Evolutionary conservation across 2,888 invertebrate genomes (phyloP).

Genomic region (Phortica magna): DNA sequence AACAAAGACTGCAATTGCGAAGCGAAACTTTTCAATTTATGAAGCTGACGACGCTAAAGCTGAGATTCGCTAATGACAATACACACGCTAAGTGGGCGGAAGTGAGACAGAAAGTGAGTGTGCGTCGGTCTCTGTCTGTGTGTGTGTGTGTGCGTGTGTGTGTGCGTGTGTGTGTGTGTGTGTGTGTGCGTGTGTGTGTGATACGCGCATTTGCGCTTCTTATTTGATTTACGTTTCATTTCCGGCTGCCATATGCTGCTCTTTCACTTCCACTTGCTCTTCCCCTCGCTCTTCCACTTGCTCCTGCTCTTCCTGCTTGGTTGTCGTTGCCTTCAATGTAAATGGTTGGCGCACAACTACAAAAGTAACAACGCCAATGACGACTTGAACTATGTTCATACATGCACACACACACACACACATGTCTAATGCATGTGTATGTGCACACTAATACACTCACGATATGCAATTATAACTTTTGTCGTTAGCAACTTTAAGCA

Average conservation of each 20-base stretch:
- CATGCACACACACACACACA: constrained; percentile 34
- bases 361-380: constrained; percentile 36
- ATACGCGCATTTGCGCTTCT: constrained; percentile 48
- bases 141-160: constrained; percentile 16
- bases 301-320: no score
- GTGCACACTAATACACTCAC: constrained; percentile 47
- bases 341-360: constrained; percentile 47
- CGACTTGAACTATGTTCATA: constrained; percentile 32
- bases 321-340: no score
- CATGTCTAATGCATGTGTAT: constrained; percentile 3
- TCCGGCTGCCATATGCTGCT: constrained; percentile 73
- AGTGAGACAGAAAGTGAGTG: constrained; percentile 31
- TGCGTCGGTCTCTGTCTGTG: constrained; percentile 44
- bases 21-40: constrained; percentile 67
- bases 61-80: constrained; percentile 65
- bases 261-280: background rate
- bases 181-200: constrained; percentile 28
- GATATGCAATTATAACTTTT: constrained; percentile 77
- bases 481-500: constrained; percentile 74
- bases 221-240: constrained; percentile 75
- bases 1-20: constrained; percentile 67
- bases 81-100: constrained; percentile 48
- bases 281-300: background rate
- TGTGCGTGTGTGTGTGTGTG: constrained; percentile 42
- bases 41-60: constrained; percentile 33